Percentiles rank a stretch among this genome's conserved stretches.
Evolutionary conservation across 2,113 vertebrate genomes (phyloP).

Genomic region (Damaliscus lunatus): DNA sequence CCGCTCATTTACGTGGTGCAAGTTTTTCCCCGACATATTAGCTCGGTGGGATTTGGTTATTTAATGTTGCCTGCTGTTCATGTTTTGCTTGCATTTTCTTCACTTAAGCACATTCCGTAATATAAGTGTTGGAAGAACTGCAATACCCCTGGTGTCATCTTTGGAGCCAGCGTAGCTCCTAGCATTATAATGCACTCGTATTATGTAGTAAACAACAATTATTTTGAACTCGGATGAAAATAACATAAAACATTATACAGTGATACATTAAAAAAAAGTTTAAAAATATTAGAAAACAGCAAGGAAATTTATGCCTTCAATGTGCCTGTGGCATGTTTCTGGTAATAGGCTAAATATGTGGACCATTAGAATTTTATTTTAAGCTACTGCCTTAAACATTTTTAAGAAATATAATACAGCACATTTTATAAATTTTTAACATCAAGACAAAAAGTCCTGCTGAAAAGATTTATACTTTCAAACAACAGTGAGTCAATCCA

Average conservation of each 20-base stretch:
- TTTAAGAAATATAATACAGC: background rate
- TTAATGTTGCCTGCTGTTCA: constrained; percentile 37
- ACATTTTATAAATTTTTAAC: constrained; percentile 19
- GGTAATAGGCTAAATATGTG: background rate
- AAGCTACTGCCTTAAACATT: background rate
- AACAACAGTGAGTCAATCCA: background rate
- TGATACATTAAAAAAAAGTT: background rate
- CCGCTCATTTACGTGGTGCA: background rate
- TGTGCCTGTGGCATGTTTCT: background rate
- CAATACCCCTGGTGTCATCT: background rate
- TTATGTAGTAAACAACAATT: background rate
- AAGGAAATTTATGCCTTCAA: background rate
- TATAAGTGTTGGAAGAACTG: background rate
- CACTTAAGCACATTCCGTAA: background rate
- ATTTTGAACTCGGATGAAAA: constrained; percentile 45
- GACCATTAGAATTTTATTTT: constrained; percentile 30
- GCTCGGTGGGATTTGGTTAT: constrained; percentile 40
- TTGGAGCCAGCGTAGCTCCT: background rate
- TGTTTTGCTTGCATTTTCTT: constrained; percentile 28
- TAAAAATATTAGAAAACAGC: background rate
- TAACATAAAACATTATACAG: background rate
- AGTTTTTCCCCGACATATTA: background rate
- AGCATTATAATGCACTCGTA: background rate
- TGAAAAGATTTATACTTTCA: constrained; percentile 8
- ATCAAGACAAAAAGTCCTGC: background rate